phyloP scores from a whole-genome alignment of 2,797 vertebrate genomes.

The Scomberomorus guttatus region DNA sequence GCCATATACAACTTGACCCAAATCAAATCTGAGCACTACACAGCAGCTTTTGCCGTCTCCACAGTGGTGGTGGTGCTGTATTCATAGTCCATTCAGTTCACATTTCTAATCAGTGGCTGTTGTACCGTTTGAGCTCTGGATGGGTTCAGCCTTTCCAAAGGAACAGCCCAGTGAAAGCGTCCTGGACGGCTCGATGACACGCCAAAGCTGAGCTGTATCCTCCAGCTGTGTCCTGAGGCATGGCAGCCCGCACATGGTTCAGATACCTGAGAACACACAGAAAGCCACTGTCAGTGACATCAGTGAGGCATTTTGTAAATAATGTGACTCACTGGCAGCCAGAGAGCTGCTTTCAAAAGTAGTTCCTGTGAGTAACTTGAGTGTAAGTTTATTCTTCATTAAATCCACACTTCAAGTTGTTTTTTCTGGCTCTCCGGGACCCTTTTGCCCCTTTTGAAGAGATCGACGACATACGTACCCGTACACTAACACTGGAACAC shows the following conservation, averaged over 20 bases:
- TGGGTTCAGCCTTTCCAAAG: conserved; percentile 54
- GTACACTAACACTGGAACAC: conserved; percentile 70
- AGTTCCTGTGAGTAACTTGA: conserved; percentile 55
- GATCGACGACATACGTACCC: conserved; percentile 66
- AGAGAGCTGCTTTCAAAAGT: conserved; percentile 46
- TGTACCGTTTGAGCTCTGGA: neutral
- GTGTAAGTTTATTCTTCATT: conserved; percentile 69
- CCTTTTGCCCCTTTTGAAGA: conserved; percentile 69
- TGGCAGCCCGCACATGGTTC: conserved; percentile 92
- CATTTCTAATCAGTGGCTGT: conserved; percentile 12
- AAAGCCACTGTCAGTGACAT: conserved; percentile 54
- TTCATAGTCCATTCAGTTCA: conserved; percentile 51
- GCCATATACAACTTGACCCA: conserved; percentile 36
- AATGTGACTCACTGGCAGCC: conserved; percentile 52
- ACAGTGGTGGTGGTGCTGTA: neutral
- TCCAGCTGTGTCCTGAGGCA: conserved; percentile 94
- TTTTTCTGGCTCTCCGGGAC: conserved; percentile 64
- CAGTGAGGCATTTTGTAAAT: conserved; percentile 64
- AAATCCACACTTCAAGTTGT: conserved; percentile 71
- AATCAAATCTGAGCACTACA: conserved; percentile 14
- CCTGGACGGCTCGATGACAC: conserved; percentile 95
- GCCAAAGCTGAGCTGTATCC: conserved; percentile 95
- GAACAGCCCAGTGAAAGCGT: conserved; percentile 96
- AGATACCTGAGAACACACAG: conserved; percentile 90
- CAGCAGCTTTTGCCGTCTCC: conserved; percentile 4